Evolutionary conservation across 2,888 invertebrate genomes (phyloP).

Genomic region (Merodon equestris): DNA sequence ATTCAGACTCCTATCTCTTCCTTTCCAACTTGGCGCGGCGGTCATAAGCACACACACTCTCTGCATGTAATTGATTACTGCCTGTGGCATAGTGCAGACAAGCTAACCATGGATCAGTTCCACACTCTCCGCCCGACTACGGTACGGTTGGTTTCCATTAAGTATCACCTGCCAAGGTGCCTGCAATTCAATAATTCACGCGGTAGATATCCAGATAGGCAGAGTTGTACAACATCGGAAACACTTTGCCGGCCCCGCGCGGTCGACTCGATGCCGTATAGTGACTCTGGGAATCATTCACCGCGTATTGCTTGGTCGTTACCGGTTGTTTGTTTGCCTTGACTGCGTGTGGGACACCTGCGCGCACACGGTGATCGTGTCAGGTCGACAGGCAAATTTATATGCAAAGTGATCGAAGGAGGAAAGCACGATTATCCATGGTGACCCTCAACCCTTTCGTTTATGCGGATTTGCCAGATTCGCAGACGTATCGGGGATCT

Average conservation of each 20-base stretch:
- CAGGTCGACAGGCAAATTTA: conserved; percentile 54
- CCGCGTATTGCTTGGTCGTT: not conserved
- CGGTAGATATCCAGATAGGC: conserved; percentile 59
- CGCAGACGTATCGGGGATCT: not conserved
- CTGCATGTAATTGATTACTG: conserved; percentile 64
- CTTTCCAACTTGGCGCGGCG: no score
- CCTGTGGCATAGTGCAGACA: conserved; percentile 67
- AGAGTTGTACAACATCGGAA: conserved; percentile 58
- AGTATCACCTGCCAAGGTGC: conserved; percentile 68
- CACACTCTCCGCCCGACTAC: conserved; percentile 66
- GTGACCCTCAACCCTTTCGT: conserved; percentile 50
- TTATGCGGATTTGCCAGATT: no score
- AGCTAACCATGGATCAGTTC: conserved; percentile 68
- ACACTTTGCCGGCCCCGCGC: conserved; percentile 49
- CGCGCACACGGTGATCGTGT: conserved; percentile 52
- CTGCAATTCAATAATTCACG: conserved; percentile 68
- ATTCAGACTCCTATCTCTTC: conserved; percentile 28
- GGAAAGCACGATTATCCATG: conserved; percentile 21
- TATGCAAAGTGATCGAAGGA: conserved; percentile 49
- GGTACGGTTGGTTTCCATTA: conserved; percentile 43
- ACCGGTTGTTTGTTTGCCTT: not conserved
- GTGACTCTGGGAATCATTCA: conserved; percentile 29
- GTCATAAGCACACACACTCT: conserved; percentile 13
- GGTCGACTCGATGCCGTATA: conserved; percentile 2
- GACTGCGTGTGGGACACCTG: conserved; percentile 49